Conservation (phyloP, 2,888 invertebrate genomes). For the Eristalinus aeneus region DNA sequence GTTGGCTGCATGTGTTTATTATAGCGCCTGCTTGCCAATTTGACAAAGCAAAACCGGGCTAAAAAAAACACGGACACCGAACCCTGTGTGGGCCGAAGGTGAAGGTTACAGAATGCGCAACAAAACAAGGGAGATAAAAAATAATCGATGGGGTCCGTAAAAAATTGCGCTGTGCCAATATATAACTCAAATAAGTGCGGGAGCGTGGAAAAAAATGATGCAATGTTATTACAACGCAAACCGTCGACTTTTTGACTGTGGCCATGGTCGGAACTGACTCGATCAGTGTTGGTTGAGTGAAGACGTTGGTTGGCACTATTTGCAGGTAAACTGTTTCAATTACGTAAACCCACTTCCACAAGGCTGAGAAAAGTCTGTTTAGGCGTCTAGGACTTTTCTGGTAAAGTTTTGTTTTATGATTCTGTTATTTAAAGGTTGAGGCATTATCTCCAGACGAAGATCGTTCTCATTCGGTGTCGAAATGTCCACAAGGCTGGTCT, state of each 20-base stretch:
- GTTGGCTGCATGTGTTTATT: constrained; percentile 21
- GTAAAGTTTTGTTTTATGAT: too few relatives aligned
- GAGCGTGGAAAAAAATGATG: not conserved
- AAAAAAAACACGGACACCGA: not conserved
- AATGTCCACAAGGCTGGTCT: too few relatives aligned
- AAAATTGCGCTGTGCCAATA: not conserved
- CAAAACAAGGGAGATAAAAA: not conserved
- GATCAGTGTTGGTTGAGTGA: not conserved
- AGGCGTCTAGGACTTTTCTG: too few relatives aligned
- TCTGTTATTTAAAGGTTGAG: too few relatives aligned
- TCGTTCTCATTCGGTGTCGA: too few relatives aligned
- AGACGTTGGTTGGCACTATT: too few relatives aligned
- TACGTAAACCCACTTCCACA: too few relatives aligned
- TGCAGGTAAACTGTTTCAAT: too few relatives aligned
- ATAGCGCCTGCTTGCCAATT: constrained; percentile 2
- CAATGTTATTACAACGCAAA: not conserved
- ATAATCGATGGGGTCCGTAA: not conserved
- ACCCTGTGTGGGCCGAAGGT: not conserved
- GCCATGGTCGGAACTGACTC: not conserved
- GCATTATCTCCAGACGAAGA: too few relatives aligned
- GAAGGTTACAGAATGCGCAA: not conserved
- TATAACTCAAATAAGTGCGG: not conserved
- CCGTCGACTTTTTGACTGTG: not conserved
- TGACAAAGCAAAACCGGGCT: not conserved
- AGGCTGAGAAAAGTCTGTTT: too few relatives aligned